These are phyloP conservation scores for Porites cylindrica DNA, from an alignment of 92 coral and sea anemone genomes.

Conservation along the genomic window DNA sequence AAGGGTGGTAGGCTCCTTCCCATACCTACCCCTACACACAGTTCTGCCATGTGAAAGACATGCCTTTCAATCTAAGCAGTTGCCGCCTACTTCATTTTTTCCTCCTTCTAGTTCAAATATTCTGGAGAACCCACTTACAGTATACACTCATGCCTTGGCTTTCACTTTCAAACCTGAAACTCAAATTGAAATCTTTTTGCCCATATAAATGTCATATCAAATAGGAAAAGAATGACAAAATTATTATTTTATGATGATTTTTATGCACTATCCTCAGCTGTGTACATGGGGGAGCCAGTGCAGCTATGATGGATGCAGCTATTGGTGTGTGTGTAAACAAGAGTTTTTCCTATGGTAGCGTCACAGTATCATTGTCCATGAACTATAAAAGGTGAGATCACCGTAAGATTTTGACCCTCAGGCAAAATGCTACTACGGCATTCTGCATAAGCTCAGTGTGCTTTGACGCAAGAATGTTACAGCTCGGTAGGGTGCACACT, in stretches of 20 bases:
- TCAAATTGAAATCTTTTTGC: no score
- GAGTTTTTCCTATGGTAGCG: conserved; percentile 31
- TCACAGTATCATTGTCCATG: conserved; percentile 84
- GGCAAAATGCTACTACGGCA: background rate
- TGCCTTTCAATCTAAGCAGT: no score
- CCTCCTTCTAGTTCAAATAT: no score
- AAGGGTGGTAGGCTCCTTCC: no score
- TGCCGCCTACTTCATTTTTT: no score
- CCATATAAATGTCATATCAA: background rate
- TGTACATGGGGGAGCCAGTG: conserved; percentile 98
- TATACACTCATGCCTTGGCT: no score
- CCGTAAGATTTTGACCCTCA: background rate
- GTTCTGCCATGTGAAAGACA: no score
- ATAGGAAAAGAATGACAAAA: background rate
- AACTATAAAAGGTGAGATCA: conserved; percentile 80
- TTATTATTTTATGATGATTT: background rate
- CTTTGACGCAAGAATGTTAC: background rate
- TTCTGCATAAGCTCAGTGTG: no score
- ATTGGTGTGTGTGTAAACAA: conserved; percentile 56
- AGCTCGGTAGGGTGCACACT: background rate
- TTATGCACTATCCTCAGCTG: conserved; percentile 47
- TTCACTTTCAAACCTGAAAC: no score
- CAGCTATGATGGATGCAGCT: conserved; percentile 80
- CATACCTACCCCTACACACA: no score
- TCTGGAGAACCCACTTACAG: no score